Evolutionary conservation across 2,113 vertebrate species (phyloP), one percentile per base, ranked within the genome.

Genomic region (Gymnogyps californianus): DNA sequence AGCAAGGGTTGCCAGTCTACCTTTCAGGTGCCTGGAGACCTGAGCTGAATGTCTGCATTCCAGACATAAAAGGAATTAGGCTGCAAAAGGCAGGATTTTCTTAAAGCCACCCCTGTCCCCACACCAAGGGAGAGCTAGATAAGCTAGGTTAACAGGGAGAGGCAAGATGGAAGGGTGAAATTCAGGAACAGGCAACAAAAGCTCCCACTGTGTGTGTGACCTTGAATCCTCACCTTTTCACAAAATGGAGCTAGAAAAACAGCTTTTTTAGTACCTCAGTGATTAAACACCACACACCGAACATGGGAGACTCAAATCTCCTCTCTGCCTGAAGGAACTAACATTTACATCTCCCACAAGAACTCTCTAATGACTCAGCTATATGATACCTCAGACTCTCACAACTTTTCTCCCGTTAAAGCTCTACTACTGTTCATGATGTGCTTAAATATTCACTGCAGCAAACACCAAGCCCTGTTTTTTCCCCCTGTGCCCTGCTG

Each of bases 281-380:
- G 90, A 95, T 83, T 87, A 85, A 94, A 79, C 0, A 0, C 62
- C 66, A 85, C 31, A 29, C 25, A 66, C 28, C 1, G 17, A 94
- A 92, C 75, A 95, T 13, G 38, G 85, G 64, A 94, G 88, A 83
- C 84, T 96, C 64, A 70, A 90, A 92, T 87, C 90, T 93, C 71
- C 64, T 81, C 54, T 88, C 90, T 87, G 92, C 79, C 90, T 90
- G 67, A 83, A 92, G 94, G 88, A 95, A 40, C 51, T 94, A 79
- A 76, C 78, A 90, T 96, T 93, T 93, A 81, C 76, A 89, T 97
- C 83, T 95, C 90, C 93, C 86, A 59, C 42, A 88, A 87, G 96
- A 93, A 92, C 83, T 52, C 82, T 80, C 79, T 90, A 90, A 88
- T 94, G 95, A 97, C 92, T 97, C 95, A 94, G 95, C 94, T 90